Conservation (phyloP, 2,888 invertebrate species). For the Camptogramma bilineatum region DNA sequence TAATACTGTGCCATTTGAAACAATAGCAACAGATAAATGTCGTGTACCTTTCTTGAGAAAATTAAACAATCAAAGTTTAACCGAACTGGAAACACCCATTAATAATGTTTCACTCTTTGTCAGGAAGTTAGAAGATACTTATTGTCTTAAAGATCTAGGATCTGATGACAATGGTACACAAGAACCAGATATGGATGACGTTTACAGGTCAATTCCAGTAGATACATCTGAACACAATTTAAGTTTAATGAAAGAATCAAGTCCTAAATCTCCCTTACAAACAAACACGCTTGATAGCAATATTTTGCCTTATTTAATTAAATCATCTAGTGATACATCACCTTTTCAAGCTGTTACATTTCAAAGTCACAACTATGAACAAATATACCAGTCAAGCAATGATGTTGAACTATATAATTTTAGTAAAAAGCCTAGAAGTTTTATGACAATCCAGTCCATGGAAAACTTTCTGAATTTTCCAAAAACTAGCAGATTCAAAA, state of each 20-base stretch:
- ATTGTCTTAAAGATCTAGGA: background rate
- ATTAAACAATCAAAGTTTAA: background rate
- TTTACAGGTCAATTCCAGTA: background rate
- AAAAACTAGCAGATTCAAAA: constrained; percentile 18
- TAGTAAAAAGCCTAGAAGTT: constrained; percentile 39
- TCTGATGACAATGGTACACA: background rate
- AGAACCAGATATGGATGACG: background rate
- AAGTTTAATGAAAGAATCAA: background rate
- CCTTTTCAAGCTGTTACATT: constrained; percentile 47
- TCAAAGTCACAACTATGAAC: constrained; percentile 57
- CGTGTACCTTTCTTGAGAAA: background rate
- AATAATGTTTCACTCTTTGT: background rate
- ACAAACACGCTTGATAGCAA: constrained; percentile 2
- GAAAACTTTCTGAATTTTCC: constrained; percentile 51
- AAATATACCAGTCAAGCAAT: constrained; percentile 21
- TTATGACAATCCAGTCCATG: constrained; percentile 56
- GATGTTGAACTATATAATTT: constrained; percentile 5
- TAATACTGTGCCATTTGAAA: background rate
- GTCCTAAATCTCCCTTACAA: background rate
- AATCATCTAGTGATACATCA: background rate
- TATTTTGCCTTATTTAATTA: constrained; percentile 10
- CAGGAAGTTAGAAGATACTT: background rate
- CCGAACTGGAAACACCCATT: background rate
- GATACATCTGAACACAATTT: background rate
- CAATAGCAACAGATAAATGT: background rate